A percentile compares a stretch with the other conserved stretches of the same genome.
phyloP scores from a whole-genome alignment of 2,113 vertebrate genomes.

The Gnathonemus longibarbis region DNA sequence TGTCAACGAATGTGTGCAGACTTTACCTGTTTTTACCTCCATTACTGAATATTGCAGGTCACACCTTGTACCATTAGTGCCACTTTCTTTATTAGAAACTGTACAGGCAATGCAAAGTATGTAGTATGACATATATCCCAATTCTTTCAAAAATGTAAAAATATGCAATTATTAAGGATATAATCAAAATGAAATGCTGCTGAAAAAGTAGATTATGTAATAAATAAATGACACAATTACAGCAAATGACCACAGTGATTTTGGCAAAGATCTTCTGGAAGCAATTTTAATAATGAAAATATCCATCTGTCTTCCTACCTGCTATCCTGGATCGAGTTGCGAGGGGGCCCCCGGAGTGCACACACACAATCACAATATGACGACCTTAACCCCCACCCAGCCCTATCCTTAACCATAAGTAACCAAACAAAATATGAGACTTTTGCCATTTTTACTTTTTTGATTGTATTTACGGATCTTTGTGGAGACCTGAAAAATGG shows the following conservation, averaged over 20 bases:
- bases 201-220: not conserved
- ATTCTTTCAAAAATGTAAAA: not conserved
- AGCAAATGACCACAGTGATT: not conserved
- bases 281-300: not conserved
- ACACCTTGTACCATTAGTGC: not conserved
- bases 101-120: not conserved
- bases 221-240: not conserved
- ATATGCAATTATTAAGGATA: not conserved
- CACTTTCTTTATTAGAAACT: not conserved
- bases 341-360: not conserved
- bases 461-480: no score
- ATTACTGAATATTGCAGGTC: not conserved
- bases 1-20: not conserved
- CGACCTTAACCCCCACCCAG: no score
- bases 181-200: not conserved
- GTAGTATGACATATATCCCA: not conserved
- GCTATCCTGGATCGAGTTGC: not conserved
- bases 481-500: no score
- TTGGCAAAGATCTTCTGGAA: not conserved
- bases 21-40: not conserved
- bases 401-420: no score
- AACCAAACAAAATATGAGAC: no score
- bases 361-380: not conserved
- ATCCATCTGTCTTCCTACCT: not conserved
- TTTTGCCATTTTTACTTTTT: no score